These are phyloP conservation scores for Callipepla squamata DNA, from an alignment of 2,113 vertebrate species.

Conservation along the genomic window DNA sequence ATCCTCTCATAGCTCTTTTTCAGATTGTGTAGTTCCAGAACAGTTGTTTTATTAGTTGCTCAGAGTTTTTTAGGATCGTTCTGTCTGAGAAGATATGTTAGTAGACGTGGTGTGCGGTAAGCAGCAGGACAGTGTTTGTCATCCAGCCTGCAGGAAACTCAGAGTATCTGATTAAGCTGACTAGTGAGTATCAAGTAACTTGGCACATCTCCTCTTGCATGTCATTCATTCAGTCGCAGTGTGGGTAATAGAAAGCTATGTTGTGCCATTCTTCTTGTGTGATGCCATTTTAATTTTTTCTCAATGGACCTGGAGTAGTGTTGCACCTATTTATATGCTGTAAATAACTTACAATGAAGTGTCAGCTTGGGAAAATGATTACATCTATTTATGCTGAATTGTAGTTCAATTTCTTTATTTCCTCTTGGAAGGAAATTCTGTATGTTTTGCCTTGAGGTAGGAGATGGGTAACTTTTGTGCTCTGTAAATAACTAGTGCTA, in stretches of 20 bases:
- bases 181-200: slow-evolving; percentile 83
- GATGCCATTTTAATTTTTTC: slow-evolving; percentile 78
- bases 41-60: background rate
- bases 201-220: slow-evolving; percentile 74
- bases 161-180: slow-evolving; percentile 85
- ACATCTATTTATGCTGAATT: background rate
- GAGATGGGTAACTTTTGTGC: background rate
- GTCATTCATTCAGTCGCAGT: slow-evolving; percentile 71
- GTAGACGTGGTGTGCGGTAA: slow-evolving; percentile 55
- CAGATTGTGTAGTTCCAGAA: background rate
- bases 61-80: background rate
- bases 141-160: slow-evolving; percentile 77
- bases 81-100: slow-evolving; percentile 36
- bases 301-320: slow-evolving; percentile 72
- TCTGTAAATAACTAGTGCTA: background rate
- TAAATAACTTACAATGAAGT: slow-evolving; percentile 67
- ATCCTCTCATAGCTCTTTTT: background rate
- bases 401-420: background rate
- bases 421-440: background rate
- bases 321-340: slow-evolving; percentile 76
- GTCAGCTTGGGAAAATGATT: slow-evolving; percentile 57
- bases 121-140: slow-evolving; percentile 60
- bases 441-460: background rate
- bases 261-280: slow-evolving; percentile 66
- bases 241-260: slow-evolving; percentile 68